These are phyloP conservation scores for Drosophila ercepeae DNA, from an alignment of 1,140 invertebrate species.

Conservation along the genomic window DNA sequence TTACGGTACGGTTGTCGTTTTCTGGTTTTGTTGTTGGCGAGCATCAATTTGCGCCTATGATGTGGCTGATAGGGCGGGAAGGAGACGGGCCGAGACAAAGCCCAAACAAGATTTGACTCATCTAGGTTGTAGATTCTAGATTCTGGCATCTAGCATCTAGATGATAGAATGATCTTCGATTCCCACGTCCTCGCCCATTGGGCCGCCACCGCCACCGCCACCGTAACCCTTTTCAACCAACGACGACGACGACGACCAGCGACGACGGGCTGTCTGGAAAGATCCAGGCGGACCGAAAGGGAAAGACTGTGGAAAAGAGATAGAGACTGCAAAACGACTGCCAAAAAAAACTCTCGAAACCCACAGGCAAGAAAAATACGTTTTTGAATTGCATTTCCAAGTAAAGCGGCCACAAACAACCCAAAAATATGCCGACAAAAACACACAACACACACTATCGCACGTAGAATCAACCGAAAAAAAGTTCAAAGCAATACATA, in stretches of 20 bases:
- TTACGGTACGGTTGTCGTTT: too few species aligned
- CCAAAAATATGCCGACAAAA: slow-evolving; percentile 48
- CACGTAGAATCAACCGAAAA: slow-evolving; percentile 38
- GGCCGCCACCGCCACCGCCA: neutral
- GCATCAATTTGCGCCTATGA: slow-evolving; percentile 38
- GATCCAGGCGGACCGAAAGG: slow-evolving; percentile 17
- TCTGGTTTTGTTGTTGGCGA: slow-evolving; percentile 32
- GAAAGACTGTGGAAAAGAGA: slow-evolving; percentile 6
- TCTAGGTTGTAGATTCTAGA: too few species aligned
- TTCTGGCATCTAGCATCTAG: slow-evolving; percentile 25
- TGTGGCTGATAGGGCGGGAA: neutral
- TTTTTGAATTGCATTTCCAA: slow-evolving; percentile 78
- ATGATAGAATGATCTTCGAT: slow-evolving; percentile 45
- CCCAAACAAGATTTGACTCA: slow-evolving; percentile 54
- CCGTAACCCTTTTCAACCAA: neutral
- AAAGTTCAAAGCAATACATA: slow-evolving; percentile 45
- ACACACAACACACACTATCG: slow-evolving; percentile 19
- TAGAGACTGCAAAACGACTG: slow-evolving; percentile 47
- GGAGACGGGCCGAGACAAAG: neutral
- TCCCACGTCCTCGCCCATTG: slow-evolving; percentile 40
- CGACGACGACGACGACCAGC: neutral
- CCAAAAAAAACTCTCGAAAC: slow-evolving; percentile 21
- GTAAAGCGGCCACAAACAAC: slow-evolving; percentile 54
- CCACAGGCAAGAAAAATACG: slow-evolving; percentile 23
- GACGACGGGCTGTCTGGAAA: slow-evolving; percentile 43